Evolutionary conservation across 2,113 vertebrate species (phyloP), one percentile per base, ranked within the genome.

Genomic region (Arizona elegans): DNA sequence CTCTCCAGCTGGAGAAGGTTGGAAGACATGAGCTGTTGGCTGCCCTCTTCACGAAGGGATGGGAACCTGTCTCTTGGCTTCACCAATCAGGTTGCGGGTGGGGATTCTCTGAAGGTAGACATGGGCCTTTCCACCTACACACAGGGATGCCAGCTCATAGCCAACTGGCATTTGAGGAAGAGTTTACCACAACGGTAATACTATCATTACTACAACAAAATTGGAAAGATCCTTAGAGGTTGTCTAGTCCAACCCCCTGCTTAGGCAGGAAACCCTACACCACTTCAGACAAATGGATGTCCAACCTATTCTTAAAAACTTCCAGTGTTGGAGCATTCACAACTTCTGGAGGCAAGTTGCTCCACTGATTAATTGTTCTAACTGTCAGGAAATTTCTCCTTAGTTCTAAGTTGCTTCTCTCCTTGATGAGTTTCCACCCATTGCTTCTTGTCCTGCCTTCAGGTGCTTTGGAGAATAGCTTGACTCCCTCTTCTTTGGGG

Each of bases 1-100:
- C 33, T 58, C 33, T 92, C 87, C 92, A 92, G 92, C 75, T 92
- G 92, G 87, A 50, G 87, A 89, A 89, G 3, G 10, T n/a, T 92
- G 87, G 33, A 89, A 81, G 33, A 53, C 81, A 11, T 50, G 62
- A 53, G 24, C 21, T 19, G 38, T 12, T 55, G 62, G 52, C 86
- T 53, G 5, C 50, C 52, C 29, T 55, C 86, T 50, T 2, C 33
- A 0, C 0, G 52, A 15, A 54, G 62, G 55, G 52, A 75, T 12
- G 1, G 56, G 53, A 9, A 54, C 33, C n/a, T 24, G 3, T 33
- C 19, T 26, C n/a, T 3, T n/a, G n/a, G 19, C 53, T 38, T 29
- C 43, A 24, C 21, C 19, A 24, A 21, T 86, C 53, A 86, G 75
- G 19, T 47, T 29, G 75, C 24, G 12, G 54, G 15, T 5, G 9